Conservation (phyloP, 2,113 vertebrate genomes). For the Pachyramphus minor region DNA sequence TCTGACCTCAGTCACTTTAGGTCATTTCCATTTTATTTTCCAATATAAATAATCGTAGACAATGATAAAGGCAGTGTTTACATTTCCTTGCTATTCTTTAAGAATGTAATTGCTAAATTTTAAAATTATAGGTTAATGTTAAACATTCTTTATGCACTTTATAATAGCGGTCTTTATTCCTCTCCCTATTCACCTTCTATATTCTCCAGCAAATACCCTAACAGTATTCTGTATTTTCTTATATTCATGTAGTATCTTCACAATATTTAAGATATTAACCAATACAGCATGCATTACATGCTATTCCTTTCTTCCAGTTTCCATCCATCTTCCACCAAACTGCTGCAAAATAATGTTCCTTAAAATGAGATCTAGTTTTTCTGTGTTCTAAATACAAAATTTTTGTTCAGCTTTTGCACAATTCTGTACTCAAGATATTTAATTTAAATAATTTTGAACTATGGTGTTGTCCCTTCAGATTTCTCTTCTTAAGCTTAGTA, state of each 20-base stretch:
- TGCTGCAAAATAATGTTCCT: not conserved
- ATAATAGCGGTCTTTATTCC: not conserved
- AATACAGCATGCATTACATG: not conserved
- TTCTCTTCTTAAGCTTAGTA: not conserved
- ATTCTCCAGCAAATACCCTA: not conserved
- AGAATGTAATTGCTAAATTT: not conserved
- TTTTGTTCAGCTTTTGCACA: not conserved
- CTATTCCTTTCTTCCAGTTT: not conserved
- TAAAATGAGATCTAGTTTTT: not conserved
- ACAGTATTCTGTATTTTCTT: not conserved
- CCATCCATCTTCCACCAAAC: not conserved
- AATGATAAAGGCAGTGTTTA: not conserved
- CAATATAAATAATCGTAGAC: not conserved
- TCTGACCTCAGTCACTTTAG: not conserved
- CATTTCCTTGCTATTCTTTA: not conserved
- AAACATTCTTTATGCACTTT: not conserved
- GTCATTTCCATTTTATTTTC: not conserved
- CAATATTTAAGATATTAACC: not conserved
- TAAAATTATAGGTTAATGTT: not conserved
- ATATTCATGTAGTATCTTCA: not conserved
- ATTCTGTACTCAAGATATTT: not conserved
- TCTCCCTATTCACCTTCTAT: not conserved
- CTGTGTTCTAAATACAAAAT: not conserved
- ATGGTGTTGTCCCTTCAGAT: fast-evolving
- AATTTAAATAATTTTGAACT: not conserved